Percentiles rank a stretch among this genome's conserved stretches.
Conservation (phyloP, 2,797 vertebrate genomes). For the Lophotriccus pileatus region DNA sequence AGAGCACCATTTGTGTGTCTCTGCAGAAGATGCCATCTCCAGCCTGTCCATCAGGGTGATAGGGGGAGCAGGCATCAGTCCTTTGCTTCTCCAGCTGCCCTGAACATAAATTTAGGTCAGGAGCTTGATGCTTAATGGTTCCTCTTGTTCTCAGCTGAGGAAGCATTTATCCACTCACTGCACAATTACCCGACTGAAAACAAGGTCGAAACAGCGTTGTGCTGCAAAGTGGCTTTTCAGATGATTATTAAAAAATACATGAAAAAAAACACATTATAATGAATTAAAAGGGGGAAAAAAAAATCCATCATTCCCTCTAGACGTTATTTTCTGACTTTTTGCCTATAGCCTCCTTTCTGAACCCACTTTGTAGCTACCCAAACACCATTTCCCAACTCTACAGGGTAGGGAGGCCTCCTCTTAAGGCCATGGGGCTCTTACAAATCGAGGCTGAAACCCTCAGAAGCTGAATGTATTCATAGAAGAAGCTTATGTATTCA, state of each 20-base stretch:
- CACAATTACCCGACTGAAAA: background rate
- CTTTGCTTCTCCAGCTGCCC: background rate
- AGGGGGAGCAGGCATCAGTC: background rate
- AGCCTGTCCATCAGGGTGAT: background rate
- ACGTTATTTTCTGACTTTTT: background rate
- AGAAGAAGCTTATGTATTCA: background rate
- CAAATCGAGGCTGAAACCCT: background rate
- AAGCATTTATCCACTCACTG: slow-evolving; percentile 10
- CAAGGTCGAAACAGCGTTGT: background rate
- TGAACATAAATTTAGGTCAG: background rate
- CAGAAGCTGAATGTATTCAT: background rate
- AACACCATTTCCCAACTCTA: background rate
- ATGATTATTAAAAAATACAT: background rate
- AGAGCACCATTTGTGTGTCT: background rate
- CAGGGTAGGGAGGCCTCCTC: background rate
- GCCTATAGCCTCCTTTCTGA: background rate
- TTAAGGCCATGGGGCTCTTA: background rate
- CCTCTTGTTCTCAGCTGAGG: slow-evolving; percentile 13
- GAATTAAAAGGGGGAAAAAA: background rate
- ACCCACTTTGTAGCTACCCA: background rate
- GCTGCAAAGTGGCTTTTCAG: slow-evolving; percentile 5
- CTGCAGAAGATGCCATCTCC: background rate
- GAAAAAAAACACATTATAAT: background rate
- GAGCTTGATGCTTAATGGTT: slow-evolving; percentile 3
- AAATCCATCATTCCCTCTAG: background rate